phyloP scores from a whole-genome alignment of 2,113 vertebrate genomes.

The Diglossa brunneiventris region DNA sequence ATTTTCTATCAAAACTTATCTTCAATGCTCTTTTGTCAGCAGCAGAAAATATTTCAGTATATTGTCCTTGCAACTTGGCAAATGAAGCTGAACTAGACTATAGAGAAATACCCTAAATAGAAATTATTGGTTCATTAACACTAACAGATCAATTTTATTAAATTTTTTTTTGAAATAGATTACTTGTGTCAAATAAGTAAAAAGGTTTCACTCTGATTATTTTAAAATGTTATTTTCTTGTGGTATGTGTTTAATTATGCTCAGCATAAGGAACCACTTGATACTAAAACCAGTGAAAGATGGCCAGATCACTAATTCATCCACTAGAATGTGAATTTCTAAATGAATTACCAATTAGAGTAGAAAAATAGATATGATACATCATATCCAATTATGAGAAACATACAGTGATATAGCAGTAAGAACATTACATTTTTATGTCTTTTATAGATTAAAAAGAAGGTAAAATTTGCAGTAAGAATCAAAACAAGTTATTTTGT shows the following conservation, averaged over 20 bases:
- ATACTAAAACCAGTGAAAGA: neutral
- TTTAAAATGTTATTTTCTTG: neutral
- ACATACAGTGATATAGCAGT: neutral
- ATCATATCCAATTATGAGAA: neutral
- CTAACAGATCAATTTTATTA: neutral
- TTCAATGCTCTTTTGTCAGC: neutral
- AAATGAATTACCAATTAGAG: neutral
- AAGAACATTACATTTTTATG: neutral
- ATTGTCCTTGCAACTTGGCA: neutral
- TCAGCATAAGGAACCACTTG: neutral
- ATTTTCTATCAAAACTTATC: neutral
- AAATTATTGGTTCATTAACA: neutral
- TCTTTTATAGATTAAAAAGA: neutral
- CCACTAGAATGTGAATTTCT: neutral
- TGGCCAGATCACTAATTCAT: neutral
- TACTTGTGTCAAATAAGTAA: neutral
- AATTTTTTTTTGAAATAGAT: neutral
- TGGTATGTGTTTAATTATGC: neutral
- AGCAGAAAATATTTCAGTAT: neutral
- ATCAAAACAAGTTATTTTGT: neutral
- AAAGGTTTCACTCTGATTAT: fast-evolving
- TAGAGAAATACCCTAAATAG: neutral
- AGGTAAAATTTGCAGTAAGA: neutral
- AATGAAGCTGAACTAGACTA: neutral
- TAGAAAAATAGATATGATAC: neutral